Evolutionary conservation across 2,888 invertebrate species (phyloP), one percentile per base, ranked within the genome.

Genomic region (Stenolophus ochropezus): DNA sequence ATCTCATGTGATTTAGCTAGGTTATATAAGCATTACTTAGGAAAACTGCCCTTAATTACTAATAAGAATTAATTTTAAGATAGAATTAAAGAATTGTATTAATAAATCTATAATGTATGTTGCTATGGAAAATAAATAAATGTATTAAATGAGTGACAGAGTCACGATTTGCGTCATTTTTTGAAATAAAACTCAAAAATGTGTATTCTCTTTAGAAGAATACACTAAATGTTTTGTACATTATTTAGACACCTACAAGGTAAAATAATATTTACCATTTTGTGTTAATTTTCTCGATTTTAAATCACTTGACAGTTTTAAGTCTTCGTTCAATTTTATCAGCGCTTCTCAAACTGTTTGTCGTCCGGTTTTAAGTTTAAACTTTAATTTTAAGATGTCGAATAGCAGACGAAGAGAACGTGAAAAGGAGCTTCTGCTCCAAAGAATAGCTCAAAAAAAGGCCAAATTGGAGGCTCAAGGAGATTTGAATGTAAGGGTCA

Each of bases 401-500:
- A 80, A 80, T 20, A 42, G 73, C n/a, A n/a, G n/a, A n/a, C n/a
- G n/a, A 42, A 65, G 79, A 18, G 80, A 80, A 4, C 27, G 80
- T 11, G 89, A 89, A 86, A 84, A 90, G 83, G 86, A 91, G 86
- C 84, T 90, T 87, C 74, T 90, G 85, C 82, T 90, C 87, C 88
- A 88, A 83, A 91, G 90, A 85, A 91, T 89, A 86, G 85, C 89
- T 84, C 85, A 89, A 88, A 83, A 85, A 88, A 89, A 83, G 83
- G 87, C 87, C 11, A 85, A 86, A 58, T 85, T 91, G 20, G 91
- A 92, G 74, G 91, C 90, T 76, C 85, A 86, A 74, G 86, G 86
- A 61, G 90, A 91, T 77, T 89, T 91, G 83, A 87, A 91, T 69
- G 91, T 92, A 0, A 92, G 91, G 87, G 87, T 92, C 83, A 91